A percentile compares a stretch with the other conserved stretches of the same genome.
Evolutionary conservation across 1,140 invertebrate genomes (phyloP).

Genomic region (Heliconius himera): DNA sequence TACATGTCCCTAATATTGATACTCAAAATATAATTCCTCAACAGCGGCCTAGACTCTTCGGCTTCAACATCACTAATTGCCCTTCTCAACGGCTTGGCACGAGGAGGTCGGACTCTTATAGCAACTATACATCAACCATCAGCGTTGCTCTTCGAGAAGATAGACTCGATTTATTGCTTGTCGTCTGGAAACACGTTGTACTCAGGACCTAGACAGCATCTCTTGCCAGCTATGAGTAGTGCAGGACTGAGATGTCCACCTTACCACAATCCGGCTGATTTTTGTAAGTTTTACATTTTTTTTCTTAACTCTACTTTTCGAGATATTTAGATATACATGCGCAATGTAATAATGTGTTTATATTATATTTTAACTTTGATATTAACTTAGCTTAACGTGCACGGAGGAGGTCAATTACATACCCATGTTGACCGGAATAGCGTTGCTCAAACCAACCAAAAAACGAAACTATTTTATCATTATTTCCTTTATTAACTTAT

Average conservation of each 20-base stretch:
- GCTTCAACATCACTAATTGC: slow-evolving; percentile 91
- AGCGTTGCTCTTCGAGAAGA: slow-evolving; percentile 97
- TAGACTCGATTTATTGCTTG: slow-evolving; percentile 96
- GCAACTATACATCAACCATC: slow-evolving; percentile 98
- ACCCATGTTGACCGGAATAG: not conserved
- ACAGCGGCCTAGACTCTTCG: slow-evolving; percentile 92
- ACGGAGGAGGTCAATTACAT: not conserved
- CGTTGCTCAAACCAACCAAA: not conserved
- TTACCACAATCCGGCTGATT: slow-evolving; percentile 98
- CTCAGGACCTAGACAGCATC: slow-evolving; percentile 86
- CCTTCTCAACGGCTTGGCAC: slow-evolving; percentile 88
- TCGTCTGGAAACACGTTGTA: slow-evolving; percentile 94
- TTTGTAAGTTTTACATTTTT: slow-evolving; percentile 84
- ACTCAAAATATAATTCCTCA: slow-evolving; percentile 38
- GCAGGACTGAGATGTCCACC: slow-evolving; percentile 92
- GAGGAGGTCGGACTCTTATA: slow-evolving; percentile 90
- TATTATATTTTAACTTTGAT: not conserved
- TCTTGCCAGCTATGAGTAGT: slow-evolving; percentile 91
- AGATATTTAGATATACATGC: not conserved
- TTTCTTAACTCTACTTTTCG: not conserved
- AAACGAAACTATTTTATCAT: not conserved
- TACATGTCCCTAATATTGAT: not conserved
- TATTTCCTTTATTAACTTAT: not conserved
- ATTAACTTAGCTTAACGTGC: not conserved
- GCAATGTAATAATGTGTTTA: not conserved